Percentiles rank a stretch among this genome's conserved stretches.
phyloP scores from a whole-genome alignment of 1,140 invertebrate genomes.

The Muscidifurax raptorellus region DNA sequence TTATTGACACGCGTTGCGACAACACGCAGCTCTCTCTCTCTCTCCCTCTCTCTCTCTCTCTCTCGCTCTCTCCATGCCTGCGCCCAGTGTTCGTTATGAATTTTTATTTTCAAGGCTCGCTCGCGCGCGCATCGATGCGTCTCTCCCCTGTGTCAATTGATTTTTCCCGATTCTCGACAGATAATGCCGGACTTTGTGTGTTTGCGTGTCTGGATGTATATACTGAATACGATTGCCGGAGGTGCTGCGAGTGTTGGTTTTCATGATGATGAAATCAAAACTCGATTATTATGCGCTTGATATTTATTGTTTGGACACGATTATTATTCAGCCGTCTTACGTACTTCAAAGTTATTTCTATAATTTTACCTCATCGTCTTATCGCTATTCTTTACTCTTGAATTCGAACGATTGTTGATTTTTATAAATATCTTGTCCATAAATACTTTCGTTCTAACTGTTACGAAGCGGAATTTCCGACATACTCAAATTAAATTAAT shows the following conservation, averaged over 20 bases:
- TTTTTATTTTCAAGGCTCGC: slow-evolving; percentile 38
- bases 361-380: too few species aligned
- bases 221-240: background rate
- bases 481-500: background rate
- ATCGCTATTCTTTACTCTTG: too few species aligned
- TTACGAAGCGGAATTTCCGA: background rate
- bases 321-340: too few species aligned
- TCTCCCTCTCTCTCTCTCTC: too few species aligned
- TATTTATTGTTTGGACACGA: background rate
- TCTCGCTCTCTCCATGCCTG: background rate
- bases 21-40: background rate
- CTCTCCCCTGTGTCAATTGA: slow-evolving; percentile 15
- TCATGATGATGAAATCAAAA: slow-evolving; percentile 24
- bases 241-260: background rate
- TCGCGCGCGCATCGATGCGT: background rate
- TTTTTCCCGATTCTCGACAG: slow-evolving; percentile 44
- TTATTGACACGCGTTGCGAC: slow-evolving; percentile 48
- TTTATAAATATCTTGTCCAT: too few species aligned
- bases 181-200: background rate
- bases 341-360: too few species aligned
- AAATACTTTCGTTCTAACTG: background rate
- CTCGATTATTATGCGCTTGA: slow-evolving; percentile 3
- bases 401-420: too few species aligned
- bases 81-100: slow-evolving; percentile 26
- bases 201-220: background rate